Conservation (phyloP, 2,888 invertebrate species). For the Galerucella pusilla region DNA sequence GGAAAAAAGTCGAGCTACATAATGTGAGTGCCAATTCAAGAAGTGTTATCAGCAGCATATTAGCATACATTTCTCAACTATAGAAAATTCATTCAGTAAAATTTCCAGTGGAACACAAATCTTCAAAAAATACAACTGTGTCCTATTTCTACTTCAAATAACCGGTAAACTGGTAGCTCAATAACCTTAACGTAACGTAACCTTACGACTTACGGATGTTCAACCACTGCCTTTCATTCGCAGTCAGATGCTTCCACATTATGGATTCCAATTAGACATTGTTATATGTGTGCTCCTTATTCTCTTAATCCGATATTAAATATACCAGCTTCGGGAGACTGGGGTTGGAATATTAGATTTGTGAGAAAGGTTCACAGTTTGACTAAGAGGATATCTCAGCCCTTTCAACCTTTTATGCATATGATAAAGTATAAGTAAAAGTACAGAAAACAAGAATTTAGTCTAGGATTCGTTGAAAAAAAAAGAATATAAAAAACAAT, state of each 20-base stretch:
- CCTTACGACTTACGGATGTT: slow-evolving; percentile 12
- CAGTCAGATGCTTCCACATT: slow-evolving; percentile 29
- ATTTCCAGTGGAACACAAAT: no score
- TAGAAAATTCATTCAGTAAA: no score
- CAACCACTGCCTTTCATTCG: slow-evolving; percentile 14
- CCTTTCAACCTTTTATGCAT: slow-evolving; percentile 3
- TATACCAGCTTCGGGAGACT: slow-evolving; percentile 25
- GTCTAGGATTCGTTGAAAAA: not conserved
- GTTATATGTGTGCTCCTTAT: slow-evolving; percentile 25
- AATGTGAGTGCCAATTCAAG: no score
- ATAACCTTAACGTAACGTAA: not conserved
- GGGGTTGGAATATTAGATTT: slow-evolving; percentile 36
- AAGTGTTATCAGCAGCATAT: no score
- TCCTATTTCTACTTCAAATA: not conserved
- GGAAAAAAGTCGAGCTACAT: no score
- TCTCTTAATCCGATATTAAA: slow-evolving; percentile 35
- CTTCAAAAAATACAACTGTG: not conserved
- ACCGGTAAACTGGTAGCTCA: not conserved
- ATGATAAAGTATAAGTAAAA: slow-evolving; percentile 6
- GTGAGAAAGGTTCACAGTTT: slow-evolving; percentile 30
- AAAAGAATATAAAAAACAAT: no score
- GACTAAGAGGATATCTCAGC: slow-evolving; percentile 24
- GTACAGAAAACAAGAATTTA: not conserved
- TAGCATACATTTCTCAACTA: no score
- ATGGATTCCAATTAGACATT: slow-evolving; percentile 34